Evolutionary conservation across 2,113 vertebrate species (phyloP).

Genomic region (Amblyornis subalaris): DNA sequence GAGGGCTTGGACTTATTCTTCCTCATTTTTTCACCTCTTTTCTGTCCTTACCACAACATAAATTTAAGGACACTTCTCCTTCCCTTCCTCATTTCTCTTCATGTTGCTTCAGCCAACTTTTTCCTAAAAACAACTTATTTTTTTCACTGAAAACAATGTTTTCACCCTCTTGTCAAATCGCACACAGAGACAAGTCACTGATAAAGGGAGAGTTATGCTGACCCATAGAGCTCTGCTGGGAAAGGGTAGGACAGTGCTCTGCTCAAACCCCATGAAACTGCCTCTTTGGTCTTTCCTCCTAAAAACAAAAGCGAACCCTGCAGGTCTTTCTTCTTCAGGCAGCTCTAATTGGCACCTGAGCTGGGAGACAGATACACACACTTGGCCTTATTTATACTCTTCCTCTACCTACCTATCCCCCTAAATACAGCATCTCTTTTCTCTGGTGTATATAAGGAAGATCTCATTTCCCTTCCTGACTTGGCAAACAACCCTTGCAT

Average conservation of each 20-base stretch:
- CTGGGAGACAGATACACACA: neutral
- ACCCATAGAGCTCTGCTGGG: neutral
- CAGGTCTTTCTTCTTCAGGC: neutral
- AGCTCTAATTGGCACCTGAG: neutral
- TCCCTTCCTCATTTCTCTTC: neutral
- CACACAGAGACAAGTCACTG: neutral
- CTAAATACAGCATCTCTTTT: neutral
- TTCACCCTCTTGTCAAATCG: neutral
- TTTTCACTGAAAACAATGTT: neutral
- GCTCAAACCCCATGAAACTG: neutral
- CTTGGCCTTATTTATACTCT: neutral
- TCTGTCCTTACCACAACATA: neutral
- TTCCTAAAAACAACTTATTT: rapidly evolving
- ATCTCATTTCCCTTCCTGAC: neutral
- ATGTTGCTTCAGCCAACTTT: neutral
- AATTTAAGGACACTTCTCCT: neutral
- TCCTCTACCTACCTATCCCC: neutral
- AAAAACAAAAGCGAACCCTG: neutral
- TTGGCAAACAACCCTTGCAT: neutral
- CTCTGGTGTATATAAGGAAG: neutral
- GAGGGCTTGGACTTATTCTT: neutral
- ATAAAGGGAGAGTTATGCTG: neutral
- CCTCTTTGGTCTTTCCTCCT: neutral
- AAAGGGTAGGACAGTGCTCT: neutral
- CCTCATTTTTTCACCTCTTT: neutral